phyloP scores from a whole-genome alignment of 2,113 vertebrate species.

The Callaeas wilsoni region DNA sequence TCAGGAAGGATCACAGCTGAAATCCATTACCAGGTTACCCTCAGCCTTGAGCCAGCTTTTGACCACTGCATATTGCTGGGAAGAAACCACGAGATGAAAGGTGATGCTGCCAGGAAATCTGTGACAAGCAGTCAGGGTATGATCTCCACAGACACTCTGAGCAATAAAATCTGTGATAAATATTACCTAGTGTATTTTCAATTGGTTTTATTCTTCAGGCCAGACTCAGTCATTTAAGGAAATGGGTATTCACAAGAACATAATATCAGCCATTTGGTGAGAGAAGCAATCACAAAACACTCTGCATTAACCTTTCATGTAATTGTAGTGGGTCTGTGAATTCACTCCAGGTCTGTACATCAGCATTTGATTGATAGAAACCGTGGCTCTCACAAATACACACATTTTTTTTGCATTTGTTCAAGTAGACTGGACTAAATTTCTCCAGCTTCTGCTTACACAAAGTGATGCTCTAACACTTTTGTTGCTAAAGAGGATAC shows the following conservation, averaged over 20 bases:
- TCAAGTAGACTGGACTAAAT: background rate
- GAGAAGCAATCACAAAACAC: background rate
- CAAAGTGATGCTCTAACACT: background rate
- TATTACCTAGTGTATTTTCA: background rate
- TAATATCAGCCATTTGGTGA: background rate
- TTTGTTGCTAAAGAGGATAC: background rate
- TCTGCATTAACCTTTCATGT: background rate
- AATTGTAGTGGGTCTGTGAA: background rate
- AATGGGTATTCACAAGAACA: background rate
- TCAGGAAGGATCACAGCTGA: background rate
- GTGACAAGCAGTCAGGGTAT: background rate
- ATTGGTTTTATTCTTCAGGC: background rate
- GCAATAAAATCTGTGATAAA: background rate
- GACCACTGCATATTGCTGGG: background rate
- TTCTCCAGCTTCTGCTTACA: background rate
- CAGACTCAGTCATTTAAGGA: background rate
- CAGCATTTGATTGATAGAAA: background rate
- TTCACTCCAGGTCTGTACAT: background rate
- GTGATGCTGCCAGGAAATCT: background rate
- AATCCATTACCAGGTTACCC: background rate
- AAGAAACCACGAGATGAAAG: background rate
- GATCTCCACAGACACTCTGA: background rate
- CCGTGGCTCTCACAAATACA: background rate
- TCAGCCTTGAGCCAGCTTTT: background rate
- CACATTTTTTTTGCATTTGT: background rate